Conservation (phyloP, 2,797 vertebrate genomes). For the Coendou prehensilis region DNA sequence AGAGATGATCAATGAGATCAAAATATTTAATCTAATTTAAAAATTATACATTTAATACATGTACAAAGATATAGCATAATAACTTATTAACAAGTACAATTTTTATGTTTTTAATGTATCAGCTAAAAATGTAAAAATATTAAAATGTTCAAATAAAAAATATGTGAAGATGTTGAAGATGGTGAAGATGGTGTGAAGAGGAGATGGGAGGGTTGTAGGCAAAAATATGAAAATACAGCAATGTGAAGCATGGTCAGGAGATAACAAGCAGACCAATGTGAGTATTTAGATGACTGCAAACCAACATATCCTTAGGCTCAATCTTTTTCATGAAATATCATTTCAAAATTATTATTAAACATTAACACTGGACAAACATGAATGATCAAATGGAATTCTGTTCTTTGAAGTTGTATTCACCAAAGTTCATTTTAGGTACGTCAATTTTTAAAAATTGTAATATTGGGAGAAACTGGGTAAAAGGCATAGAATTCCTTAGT, state of each 20-base stretch:
- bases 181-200: background rate
- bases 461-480: background rate
- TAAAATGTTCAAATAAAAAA: background rate
- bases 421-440: background rate
- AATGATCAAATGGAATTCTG: background rate
- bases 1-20: background rate
- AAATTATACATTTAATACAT: background rate
- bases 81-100: background rate
- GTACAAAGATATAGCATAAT: background rate
- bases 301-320: background rate
- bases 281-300: background rate
- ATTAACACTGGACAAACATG: slow-evolving; percentile 22
- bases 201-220: background rate
- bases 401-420: background rate
- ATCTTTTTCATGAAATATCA: background rate
- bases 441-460: background rate
- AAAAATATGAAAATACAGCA: background rate
- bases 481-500: background rate
- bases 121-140: background rate
- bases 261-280: background rate
- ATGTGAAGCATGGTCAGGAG: background rate
- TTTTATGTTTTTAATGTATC: background rate
- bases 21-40: background rate
- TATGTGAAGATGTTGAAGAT: no score
- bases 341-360: background rate